These are phyloP conservation scores for Maconellicoccus hirsutus DNA, from an alignment of 1,140 invertebrate species.

Conservation along the genomic window DNA sequence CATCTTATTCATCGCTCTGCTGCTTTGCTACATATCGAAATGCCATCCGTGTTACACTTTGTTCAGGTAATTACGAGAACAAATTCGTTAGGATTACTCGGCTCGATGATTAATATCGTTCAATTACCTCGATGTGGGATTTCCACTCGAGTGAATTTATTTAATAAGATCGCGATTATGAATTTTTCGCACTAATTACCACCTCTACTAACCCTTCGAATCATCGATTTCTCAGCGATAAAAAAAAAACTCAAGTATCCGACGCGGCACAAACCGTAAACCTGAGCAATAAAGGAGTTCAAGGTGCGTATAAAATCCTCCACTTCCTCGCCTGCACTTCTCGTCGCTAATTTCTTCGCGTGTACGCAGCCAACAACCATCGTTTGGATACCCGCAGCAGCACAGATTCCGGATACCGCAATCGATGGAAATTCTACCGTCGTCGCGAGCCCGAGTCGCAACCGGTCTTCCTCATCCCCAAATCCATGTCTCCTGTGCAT, in stretches of 20 bases:
- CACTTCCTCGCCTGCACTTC: too few species aligned
- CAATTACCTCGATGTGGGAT: too few species aligned
- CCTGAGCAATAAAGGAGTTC: background rate
- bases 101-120: too few species aligned
- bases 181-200: too few species aligned
- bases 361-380: background rate
- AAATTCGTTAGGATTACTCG: too few species aligned
- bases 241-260: background rate
- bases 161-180: too few species aligned
- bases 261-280: background rate
- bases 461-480: background rate
- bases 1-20: background rate
- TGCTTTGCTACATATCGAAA: background rate
- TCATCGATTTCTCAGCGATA: background rate
- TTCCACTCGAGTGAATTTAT: too few species aligned
- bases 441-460: background rate
- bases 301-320: background rate
- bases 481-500: background rate
- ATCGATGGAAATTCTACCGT: constrained; percentile 12
- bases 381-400: background rate
- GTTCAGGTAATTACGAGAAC: background rate
- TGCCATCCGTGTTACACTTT: background rate
- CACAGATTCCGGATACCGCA: background rate
- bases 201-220: too few species aligned
- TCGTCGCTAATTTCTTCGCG: background rate